Evolutionary conservation across 2,113 vertebrate species (phyloP).

Genomic region (Tetrao urogallus): DNA sequence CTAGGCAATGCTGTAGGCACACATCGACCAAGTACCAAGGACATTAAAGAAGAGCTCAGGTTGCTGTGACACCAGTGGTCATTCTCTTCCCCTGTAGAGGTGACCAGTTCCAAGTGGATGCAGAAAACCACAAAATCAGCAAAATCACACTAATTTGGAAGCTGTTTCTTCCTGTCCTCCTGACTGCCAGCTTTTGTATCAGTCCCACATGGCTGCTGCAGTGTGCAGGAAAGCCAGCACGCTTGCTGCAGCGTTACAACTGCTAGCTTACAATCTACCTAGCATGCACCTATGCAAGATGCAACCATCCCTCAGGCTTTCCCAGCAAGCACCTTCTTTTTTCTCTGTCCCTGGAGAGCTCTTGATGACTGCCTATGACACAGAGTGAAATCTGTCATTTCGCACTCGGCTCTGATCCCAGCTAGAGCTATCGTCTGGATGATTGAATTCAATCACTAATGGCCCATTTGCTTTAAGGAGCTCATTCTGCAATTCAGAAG

Average conservation of each 20-base stretch:
- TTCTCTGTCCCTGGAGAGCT: constrained; percentile 2
- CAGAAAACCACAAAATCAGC: not conserved
- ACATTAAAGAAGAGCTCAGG: not conserved
- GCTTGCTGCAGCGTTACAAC: not conserved
- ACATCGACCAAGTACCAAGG: rapidly evolving
- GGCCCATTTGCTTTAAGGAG: constrained; percentile 39
- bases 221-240: not conserved
- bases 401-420: not conserved
- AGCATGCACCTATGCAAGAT: rapidly evolving
- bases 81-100: not conserved
- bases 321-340: not conserved
- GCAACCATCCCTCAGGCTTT: not conserved
- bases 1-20: not conserved
- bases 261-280: not conserved
- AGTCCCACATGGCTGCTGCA: not conserved
- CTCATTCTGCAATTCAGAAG: constrained; percentile 38
- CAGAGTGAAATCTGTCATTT: not conserved
- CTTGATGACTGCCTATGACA: not conserved
- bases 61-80: rapidly evolving
- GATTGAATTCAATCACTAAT: constrained; percentile 54
- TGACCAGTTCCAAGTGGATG: not conserved
- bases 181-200: rapidly evolving
- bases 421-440: not conserved
- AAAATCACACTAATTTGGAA: not conserved
- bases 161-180: not conserved